These are phyloP conservation scores for Ambastaia sidthimunki DNA, from an alignment of 2,797 vertebrate species.

Conservation along the genomic window DNA sequence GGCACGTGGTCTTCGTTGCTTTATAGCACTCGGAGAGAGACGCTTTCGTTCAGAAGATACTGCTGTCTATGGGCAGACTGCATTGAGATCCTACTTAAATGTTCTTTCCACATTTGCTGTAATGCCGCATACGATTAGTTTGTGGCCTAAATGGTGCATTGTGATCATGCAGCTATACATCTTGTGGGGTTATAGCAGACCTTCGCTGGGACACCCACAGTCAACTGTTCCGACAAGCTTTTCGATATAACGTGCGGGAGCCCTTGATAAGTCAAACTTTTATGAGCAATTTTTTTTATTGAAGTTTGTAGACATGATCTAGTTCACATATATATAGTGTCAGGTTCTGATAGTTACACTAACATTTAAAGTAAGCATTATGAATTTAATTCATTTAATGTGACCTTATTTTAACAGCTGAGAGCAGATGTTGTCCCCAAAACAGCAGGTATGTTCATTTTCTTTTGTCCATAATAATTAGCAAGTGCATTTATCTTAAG, in stretches of 20 bases:
- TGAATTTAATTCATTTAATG: neutral
- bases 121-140: neutral
- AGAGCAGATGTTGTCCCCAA: constrained; percentile 86
- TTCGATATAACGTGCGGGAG: too few species aligned
- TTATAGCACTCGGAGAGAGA: neutral
- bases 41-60: neutral
- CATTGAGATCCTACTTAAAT: neutral
- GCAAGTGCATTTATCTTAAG: neutral
- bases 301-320: too few species aligned
- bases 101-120: neutral
- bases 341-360: too few species aligned
- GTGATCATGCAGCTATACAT: neutral
- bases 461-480: neutral
- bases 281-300: too few species aligned
- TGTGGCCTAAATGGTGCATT: neutral
- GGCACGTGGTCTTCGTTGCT: neutral
- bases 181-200: too few species aligned
- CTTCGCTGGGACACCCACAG: neutral
- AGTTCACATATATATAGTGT: too few species aligned
- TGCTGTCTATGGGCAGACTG: too few species aligned
- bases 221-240: neutral
- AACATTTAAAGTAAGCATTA: neutral
- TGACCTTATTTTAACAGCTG: constrained; percentile 75
- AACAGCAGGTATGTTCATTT: constrained; percentile 80
- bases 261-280: too few species aligned